Evolutionary conservation across 2,797 vertebrate genomes (phyloP).

Genomic region (Scomberomorus guttatus): DNA sequence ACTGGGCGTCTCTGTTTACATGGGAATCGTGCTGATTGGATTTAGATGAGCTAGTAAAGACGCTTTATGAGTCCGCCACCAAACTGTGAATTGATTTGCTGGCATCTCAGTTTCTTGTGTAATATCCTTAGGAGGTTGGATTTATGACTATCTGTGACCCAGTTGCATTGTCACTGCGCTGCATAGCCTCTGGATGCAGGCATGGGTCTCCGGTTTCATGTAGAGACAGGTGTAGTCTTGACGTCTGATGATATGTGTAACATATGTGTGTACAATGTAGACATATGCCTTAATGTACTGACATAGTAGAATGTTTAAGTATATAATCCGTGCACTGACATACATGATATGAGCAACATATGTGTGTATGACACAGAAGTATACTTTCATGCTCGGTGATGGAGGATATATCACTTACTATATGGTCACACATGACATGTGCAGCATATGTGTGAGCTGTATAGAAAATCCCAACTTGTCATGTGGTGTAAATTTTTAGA

Average conservation of each 20-base stretch:
- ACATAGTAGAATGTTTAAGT: slow-evolving; percentile 76
- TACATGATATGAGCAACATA: slow-evolving; percentile 71
- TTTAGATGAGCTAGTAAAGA: slow-evolving; percentile 78
- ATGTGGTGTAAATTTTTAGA: slow-evolving; percentile 48
- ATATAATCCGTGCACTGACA: slow-evolving; percentile 57
- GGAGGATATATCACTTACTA: slow-evolving; percentile 65
- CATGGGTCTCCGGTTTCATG: slow-evolving; percentile 81
- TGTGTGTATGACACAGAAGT: slow-evolving; percentile 72
- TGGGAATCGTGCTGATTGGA: slow-evolving; percentile 78
- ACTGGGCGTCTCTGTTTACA: slow-evolving; percentile 76
- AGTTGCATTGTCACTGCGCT: slow-evolving; percentile 76
- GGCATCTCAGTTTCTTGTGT: slow-evolving; percentile 82
- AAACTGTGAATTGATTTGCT: slow-evolving; percentile 86
- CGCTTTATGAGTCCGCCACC: slow-evolving; percentile 77
- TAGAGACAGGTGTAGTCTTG: slow-evolving; percentile 83
- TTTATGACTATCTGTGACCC: slow-evolving; percentile 83
- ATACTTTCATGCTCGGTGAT: slow-evolving; percentile 65
- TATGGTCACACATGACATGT: slow-evolving; percentile 63
- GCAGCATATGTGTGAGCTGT: slow-evolving; percentile 67
- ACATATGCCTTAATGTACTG: slow-evolving; percentile 75
- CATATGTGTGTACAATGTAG: slow-evolving; percentile 76
- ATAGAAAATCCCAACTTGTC: slow-evolving; percentile 52
- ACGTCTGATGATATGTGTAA: slow-evolving; percentile 78
- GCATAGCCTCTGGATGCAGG: slow-evolving; percentile 71
- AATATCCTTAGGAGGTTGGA: slow-evolving; percentile 85